phyloP scores from a whole-genome alignment of 2,113 vertebrate genomes.

The Onychostruthus taczanowskii region DNA sequence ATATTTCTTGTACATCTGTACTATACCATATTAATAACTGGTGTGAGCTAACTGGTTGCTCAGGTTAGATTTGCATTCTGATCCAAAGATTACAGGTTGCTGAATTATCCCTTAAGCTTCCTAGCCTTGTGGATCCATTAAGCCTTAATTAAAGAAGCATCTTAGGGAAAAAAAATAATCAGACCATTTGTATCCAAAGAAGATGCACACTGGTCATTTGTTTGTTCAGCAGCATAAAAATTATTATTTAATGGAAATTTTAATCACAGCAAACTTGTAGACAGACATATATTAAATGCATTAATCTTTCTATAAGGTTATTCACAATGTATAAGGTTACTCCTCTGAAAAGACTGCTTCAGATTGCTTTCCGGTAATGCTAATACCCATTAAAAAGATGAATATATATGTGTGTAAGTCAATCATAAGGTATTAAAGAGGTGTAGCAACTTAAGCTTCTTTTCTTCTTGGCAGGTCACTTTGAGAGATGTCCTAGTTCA shows the following conservation, averaged over 20 bases:
- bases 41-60: constrained; percentile 20
- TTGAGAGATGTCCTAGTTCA: constrained; percentile 58
- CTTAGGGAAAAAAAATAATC: constrained; percentile 23
- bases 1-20: neutral
- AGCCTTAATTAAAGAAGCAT: constrained; percentile 47
- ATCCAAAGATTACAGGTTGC: constrained; percentile 50
- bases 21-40: neutral
- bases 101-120: constrained; percentile 48
- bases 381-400: constrained; percentile 71
- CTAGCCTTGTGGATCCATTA: constrained; percentile 28
- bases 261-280: constrained; percentile 51
- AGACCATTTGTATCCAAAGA: constrained; percentile 46
- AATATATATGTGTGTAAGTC: constrained; percentile 67
- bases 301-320: constrained; percentile 64
- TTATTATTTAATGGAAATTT: constrained; percentile 59
- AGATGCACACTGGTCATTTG: constrained; percentile 33
- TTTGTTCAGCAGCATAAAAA: constrained; percentile 57
- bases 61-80: constrained; percentile 53
- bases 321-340: constrained; percentile 61
- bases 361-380: constrained; percentile 64
- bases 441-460: constrained; percentile 55
- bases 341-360: constrained; percentile 57
- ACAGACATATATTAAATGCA: constrained; percentile 40
- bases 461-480: constrained; percentile 62
- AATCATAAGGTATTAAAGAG: constrained; percentile 62